Conservation (phyloP, 2,888 invertebrate species). For the Alviniconcha strummeri region DNA sequence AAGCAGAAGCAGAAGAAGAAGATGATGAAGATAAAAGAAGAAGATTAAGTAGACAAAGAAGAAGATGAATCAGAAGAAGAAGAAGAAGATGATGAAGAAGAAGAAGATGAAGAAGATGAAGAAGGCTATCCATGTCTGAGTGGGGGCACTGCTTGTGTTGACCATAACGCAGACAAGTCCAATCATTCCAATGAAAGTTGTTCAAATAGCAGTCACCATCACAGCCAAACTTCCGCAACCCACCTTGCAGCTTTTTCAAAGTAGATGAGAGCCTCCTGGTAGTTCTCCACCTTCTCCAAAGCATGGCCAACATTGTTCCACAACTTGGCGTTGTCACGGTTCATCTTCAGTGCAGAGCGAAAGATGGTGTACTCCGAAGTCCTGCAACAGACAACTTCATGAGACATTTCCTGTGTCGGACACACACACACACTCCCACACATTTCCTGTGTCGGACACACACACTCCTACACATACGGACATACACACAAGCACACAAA, state of each 20-base stretch:
- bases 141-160: too few relatives aligned
- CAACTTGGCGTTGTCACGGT: conserved; percentile 91
- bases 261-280: conserved; percentile 88
- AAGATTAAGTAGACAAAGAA: too few relatives aligned
- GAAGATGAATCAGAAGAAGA: too few relatives aligned
- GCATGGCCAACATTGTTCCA: conserved; percentile 99
- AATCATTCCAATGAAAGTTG: too few relatives aligned
- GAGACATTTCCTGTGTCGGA: neutral
- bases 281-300: conserved; percentile 84
- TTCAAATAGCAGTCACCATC: too few relatives aligned
- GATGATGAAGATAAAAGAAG: too few relatives aligned
- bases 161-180: too few relatives aligned
- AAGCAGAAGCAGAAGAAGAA: too few relatives aligned
- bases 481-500: neutral
- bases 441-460: neutral
- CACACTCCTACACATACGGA: neutral
- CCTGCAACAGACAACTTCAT: conserved; percentile 49
- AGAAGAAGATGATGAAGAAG: too few relatives aligned
- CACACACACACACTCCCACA: neutral
- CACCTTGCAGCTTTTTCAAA: conserved; percentile 91
- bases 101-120: too few relatives aligned
- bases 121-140: too few relatives aligned
- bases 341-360: conserved; percentile 90
- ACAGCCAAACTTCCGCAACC: neutral
- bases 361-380: conserved; percentile 89